Conservation (phyloP, 2,888 invertebrate genomes). For the Pterostichus niger region DNA sequence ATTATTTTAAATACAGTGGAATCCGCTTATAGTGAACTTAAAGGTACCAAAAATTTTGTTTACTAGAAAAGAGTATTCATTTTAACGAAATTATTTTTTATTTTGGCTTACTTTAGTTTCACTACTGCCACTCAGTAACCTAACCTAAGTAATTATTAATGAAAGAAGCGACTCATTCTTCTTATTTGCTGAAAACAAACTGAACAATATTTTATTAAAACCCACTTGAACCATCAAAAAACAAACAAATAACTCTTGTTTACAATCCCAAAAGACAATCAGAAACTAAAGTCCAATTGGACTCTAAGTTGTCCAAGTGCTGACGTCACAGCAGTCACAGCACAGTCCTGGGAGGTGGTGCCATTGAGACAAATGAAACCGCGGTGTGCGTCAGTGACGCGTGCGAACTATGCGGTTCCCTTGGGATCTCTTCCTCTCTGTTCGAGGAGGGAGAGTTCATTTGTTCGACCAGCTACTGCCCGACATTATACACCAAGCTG, state of each 20-base stretch:
- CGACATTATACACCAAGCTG: conserved; percentile 9
- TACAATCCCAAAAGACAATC: conserved; percentile 23
- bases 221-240: neutral
- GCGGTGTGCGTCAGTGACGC: conserved; percentile 21
- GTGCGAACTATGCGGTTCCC: conserved; percentile 7
- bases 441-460: conserved; percentile 3
- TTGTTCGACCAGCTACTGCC: conserved; percentile 11
- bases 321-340: conserved; percentile 7
- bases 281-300: conserved; percentile 13
- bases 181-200: neutral
- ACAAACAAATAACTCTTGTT: conserved; percentile 7
- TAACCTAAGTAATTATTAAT: too few relatives aligned
- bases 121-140: too few relatives aligned
- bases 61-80: too few relatives aligned
- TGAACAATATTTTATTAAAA: neutral
- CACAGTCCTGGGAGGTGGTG: neutral
- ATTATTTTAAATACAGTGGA: too few relatives aligned
- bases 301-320: conserved; percentile 14
- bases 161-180: neutral
- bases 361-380: conserved; percentile 24
- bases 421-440: neutral
- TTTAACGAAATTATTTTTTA: too few relatives aligned
- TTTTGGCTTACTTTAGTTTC: too few relatives aligned
- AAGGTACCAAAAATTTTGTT: too few relatives aligned
- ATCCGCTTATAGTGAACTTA: too few relatives aligned